phyloP scores from a whole-genome alignment of 2,797 vertebrate species.

The Zenarchopterus dispar region DNA sequence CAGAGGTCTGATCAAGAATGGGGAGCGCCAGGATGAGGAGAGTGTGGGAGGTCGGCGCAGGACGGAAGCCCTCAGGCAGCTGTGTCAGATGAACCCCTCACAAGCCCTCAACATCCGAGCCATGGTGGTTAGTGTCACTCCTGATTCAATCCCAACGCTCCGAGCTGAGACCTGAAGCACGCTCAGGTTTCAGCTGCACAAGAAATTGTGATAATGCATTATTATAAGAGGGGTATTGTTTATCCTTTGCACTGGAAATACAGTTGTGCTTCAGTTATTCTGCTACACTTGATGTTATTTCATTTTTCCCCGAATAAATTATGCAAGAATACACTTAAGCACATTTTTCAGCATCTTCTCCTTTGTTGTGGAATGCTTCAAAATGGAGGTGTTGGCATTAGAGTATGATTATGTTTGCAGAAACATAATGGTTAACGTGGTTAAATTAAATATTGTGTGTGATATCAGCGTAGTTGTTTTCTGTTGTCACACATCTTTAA shows the following conservation, averaged over 20 bases:
- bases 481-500: not conserved
- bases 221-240: constrained; percentile 2
- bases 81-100: constrained; percentile 98
- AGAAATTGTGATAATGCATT: not conserved
- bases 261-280: constrained; percentile 7
- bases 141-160: constrained; percentile 5
- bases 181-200: too few species aligned
- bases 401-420: not conserved
- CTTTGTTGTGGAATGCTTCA: constrained; percentile 1
- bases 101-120: constrained; percentile 96
- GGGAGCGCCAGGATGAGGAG: constrained; percentile 97
- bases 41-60: constrained; percentile 92
- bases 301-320: constrained; percentile 10
- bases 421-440: too few species aligned
- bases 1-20: constrained; percentile 95
- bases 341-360: constrained; percentile 1
- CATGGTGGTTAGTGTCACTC: constrained; percentile 91
- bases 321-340: not conserved
- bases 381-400: constrained; percentile 9
- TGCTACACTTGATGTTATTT: not conserved
- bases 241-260: not conserved
- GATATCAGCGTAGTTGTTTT: not conserved
- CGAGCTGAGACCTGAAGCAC: not conserved
- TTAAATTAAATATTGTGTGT: constrained; percentile 10
- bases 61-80: constrained; percentile 93